phyloP scores from a whole-genome alignment of 2,113 vertebrate genomes.

The Phalacrocorax brasilianus region DNA sequence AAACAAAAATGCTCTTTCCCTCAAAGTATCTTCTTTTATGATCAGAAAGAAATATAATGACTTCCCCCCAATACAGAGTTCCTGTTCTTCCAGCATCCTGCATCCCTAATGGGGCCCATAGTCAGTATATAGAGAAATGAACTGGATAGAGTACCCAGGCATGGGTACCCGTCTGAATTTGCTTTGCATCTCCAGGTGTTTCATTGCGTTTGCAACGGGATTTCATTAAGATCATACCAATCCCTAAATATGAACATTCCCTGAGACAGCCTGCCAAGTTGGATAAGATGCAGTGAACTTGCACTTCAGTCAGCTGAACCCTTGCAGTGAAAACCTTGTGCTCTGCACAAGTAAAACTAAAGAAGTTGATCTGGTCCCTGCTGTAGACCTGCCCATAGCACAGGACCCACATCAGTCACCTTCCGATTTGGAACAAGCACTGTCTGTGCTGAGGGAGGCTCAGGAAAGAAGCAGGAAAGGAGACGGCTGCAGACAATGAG shows the following conservation, averaged over 20 bases:
- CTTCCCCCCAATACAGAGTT: background rate
- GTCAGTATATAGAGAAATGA: background rate
- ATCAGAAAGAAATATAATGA: background rate
- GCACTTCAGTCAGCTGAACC: background rate
- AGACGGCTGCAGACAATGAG: background rate
- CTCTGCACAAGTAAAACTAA: background rate
- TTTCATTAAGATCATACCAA: background rate
- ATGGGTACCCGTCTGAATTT: background rate
- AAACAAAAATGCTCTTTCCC: background rate
- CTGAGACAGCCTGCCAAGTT: background rate
- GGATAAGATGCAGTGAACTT: background rate
- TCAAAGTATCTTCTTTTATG: background rate
- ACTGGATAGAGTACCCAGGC: background rate
- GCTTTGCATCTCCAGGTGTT: background rate
- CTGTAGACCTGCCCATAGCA: background rate
- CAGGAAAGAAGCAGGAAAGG: slow-evolving; percentile 49
- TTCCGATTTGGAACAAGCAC: slow-evolving; percentile 10
- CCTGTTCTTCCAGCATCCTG: background rate
- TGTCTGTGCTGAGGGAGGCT: slow-evolving; percentile 26
- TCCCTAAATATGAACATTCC: background rate
- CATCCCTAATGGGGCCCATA: background rate
- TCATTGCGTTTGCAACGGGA: background rate
- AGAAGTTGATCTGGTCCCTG: background rate
- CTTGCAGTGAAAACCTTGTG: background rate
- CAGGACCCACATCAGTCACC: slow-evolving; percentile 2